Base-by-base conservation (phyloP, 53 echinoderm and acorn worm genomes). In the Holothuria scabra region DNA sequence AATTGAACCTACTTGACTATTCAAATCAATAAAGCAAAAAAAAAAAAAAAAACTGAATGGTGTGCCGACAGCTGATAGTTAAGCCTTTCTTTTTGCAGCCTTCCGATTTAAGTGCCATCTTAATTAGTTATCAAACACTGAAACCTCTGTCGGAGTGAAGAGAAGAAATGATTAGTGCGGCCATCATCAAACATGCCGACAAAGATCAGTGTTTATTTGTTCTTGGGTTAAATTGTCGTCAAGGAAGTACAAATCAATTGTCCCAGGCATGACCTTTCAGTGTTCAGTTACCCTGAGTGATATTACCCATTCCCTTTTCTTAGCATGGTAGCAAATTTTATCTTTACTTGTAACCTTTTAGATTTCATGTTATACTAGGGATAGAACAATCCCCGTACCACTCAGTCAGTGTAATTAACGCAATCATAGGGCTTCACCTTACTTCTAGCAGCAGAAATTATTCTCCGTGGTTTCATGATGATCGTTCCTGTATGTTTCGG, bases 231-330 rank as follows among this genome's bases (percentile, higher is more conserved):
- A 69, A 69, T 16, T 69, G 35, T 34, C 44, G 31, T 69, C 69
- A 69, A 69, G 69, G 19, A 69, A 41, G 34, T 69, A 41, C 38
- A 69, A 69, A 69, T 69, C 38, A 41, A 34, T 69, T 69, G 69
- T 69, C 35, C 18, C 14, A 32, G 34, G 69, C 52, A 52, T 52
- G 52, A 52, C 52, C 52, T 52, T 52, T 52, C 52, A 14, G 14
- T 52, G 16, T 52, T 18, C 18, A 8, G 52, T 52, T 52, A 52
- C 52, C 52, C 52, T 52, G 52, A 18, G 52, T 16, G 52, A 52
- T 52, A 52, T 52, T 52, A 18, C 52, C 52, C 16, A 52, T 18
- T 14, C 18, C 18, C 52, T 52, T 52, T 52, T 52, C 52, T 52
- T 16, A 48, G 4, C 18, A 52, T 18, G 52, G 52, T 52, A 16